Evolutionary conservation across 2,797 vertebrate genomes (phyloP).

Genomic region (Lutjanus argentimaculatus): DNA sequence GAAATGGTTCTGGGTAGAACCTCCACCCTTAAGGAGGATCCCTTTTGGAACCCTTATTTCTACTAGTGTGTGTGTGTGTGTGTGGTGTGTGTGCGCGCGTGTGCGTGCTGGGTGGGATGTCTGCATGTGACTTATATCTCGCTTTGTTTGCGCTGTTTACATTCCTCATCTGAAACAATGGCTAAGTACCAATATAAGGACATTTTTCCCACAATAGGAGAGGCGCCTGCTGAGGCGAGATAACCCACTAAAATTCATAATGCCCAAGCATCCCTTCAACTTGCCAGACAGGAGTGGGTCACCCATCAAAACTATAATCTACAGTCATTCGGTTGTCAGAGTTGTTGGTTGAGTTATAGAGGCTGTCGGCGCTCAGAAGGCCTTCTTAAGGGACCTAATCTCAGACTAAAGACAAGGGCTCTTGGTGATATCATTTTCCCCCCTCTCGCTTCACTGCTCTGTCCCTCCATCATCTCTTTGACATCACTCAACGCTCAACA

Average conservation of each 20-base stretch:
- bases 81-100: slow-evolving; percentile 1
- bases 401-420: slow-evolving; percentile 70
- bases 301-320: slow-evolving; percentile 78
- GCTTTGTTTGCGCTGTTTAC: slow-evolving; percentile 62
- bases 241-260: slow-evolving; percentile 78
- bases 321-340: slow-evolving; percentile 75
- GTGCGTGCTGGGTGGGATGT: neutral
- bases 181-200: slow-evolving; percentile 61
- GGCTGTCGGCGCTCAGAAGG: slow-evolving; percentile 60
- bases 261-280: slow-evolving; percentile 67
- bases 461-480: slow-evolving; percentile 85
- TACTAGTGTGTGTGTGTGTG: slow-evolving; percentile 3
- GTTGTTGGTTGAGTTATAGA: slow-evolving; percentile 72
- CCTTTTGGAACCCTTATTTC: too few relatives aligned
- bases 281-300: slow-evolving; percentile 71
- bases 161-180: slow-evolving; percentile 76
- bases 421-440: slow-evolving; percentile 66
- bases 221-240: slow-evolving; percentile 70
- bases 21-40: too few relatives aligned
- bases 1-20: too few relatives aligned
- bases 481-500: slow-evolving; percentile 86
- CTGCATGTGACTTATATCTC: slow-evolving; percentile 48
- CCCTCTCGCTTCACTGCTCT: slow-evolving; percentile 67
- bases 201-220: slow-evolving; percentile 65
- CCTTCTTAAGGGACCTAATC: slow-evolving; percentile 73